These are phyloP conservation scores for Carcharodon carcharias DNA, from an alignment of 2,797 vertebrate genomes.

Conservation along the genomic window DNA sequence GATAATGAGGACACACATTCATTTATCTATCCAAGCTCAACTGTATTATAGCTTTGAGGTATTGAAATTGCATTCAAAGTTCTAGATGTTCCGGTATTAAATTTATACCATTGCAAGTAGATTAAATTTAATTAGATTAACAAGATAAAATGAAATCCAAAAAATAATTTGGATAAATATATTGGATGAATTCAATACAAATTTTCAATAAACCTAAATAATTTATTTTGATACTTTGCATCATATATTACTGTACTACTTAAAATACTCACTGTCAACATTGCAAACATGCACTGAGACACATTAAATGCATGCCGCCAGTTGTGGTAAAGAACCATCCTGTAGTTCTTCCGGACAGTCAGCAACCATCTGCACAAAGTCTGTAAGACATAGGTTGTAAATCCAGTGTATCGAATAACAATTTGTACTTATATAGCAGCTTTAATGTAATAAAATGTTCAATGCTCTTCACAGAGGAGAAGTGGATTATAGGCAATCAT, in stretches of 20 bases:
- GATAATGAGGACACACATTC: background rate
- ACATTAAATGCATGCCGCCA: slow-evolving; percentile 99
- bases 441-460: background rate
- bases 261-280: slow-evolving; percentile 78
- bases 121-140: background rate
- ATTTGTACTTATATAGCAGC: background rate
- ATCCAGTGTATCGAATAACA: background rate
- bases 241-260: background rate
- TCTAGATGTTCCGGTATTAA: background rate
- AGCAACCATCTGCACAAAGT: slow-evolving; percentile 94
- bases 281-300: slow-evolving; percentile 96
- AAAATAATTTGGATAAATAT: background rate
- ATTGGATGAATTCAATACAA: too few species aligned
- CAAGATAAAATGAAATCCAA: background rate
- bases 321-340: slow-evolving; percentile 97
- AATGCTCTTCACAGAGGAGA: background rate
- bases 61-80: background rate
- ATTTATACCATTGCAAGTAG: background rate
- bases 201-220: slow-evolving; percentile 1
- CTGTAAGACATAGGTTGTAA: slow-evolving; percentile 56
- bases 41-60: background rate
- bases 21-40: background rate
- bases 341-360: slow-evolving; percentile 96
- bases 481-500: background rate
- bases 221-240: background rate